Evolutionary conservation across 2,113 vertebrate genomes (phyloP).

Genomic region (Mastomys coucha): DNA sequence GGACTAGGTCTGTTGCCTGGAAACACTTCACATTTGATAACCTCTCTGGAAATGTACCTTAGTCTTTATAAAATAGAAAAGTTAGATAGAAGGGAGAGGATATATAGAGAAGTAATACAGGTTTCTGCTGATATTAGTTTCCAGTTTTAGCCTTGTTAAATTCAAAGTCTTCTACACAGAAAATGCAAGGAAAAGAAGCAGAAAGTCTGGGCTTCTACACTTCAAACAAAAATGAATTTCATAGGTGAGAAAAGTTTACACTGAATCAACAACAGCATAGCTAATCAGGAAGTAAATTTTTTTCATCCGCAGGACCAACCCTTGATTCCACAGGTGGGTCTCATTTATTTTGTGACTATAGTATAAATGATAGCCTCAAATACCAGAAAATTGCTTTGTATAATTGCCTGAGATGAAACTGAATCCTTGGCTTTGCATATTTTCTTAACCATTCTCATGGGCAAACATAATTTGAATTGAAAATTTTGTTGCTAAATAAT

Average conservation of each 20-base stretch:
- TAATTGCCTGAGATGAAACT: background rate
- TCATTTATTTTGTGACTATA: background rate
- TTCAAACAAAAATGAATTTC: background rate
- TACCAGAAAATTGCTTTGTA: background rate
- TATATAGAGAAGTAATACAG: background rate
- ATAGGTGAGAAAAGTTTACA: background rate
- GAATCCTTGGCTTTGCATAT: background rate
- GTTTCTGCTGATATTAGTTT: background rate
- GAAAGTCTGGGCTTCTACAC: background rate
- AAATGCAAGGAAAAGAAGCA: background rate
- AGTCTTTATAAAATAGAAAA: slow-evolving; percentile 20
- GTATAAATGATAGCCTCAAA: slow-evolving; percentile 5
- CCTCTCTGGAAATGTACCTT: background rate
- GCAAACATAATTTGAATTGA: slow-evolving; percentile 26
- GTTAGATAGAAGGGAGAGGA: too few species aligned
- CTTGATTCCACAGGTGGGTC: background rate
- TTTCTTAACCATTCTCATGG: background rate
- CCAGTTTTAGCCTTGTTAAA: background rate
- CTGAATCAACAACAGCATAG: background rate
- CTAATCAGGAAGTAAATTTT: background rate
- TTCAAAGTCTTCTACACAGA: background rate
- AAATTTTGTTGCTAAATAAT: background rate
- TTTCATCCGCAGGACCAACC: background rate
- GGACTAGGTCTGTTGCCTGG: background rate
- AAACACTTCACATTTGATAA: slow-evolving; percentile 47